These are phyloP conservation scores for Phoenoteleia sp. DNA, from an alignment of 2,888 invertebrate species.

Conservation along the genomic window DNA sequence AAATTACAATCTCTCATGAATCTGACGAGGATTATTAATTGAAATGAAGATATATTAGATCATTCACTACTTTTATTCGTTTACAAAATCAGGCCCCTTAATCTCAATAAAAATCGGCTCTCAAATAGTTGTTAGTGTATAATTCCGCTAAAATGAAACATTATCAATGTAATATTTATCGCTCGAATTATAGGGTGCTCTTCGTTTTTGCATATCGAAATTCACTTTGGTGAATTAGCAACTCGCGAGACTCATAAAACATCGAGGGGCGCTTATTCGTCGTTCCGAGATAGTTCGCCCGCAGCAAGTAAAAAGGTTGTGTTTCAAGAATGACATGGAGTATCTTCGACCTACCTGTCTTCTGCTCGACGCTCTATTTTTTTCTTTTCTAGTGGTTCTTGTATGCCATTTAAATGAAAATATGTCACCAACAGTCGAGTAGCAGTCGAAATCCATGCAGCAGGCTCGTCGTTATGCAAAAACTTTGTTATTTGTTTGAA, in stretches of 20 bases:
- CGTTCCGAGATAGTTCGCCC: constrained; percentile 31
- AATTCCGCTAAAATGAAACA: constrained; percentile 35
- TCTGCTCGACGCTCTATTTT: constrained; percentile 47
- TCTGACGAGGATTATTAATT: no score
- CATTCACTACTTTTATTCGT: no score
- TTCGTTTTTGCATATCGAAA: constrained; percentile 48
- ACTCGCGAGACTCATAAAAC: constrained; percentile 59
- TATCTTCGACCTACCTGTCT: constrained; percentile 64
- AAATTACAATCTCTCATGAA: no score
- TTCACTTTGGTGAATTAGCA: constrained; percentile 68
- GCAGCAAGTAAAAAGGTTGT: constrained; percentile 48
- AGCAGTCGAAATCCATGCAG: constrained; percentile 80
- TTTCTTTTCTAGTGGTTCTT: constrained; percentile 55
- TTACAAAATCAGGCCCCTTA: no score
- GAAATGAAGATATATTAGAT: no score
- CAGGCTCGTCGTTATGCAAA: constrained; percentile 83
- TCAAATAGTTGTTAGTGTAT: no score
- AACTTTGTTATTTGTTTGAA: constrained; percentile 86
- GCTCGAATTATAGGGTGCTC: constrained; percentile 35
- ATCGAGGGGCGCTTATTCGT: constrained; percentile 55
- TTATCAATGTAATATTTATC: constrained; percentile 54
- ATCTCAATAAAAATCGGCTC: no score
- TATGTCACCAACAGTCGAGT: constrained; percentile 83
- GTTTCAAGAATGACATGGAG: constrained; percentile 56
- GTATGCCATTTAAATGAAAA: constrained; percentile 81